phyloP scores from a whole-genome alignment of 2,113 vertebrate species.

The Calonectris borealis region DNA sequence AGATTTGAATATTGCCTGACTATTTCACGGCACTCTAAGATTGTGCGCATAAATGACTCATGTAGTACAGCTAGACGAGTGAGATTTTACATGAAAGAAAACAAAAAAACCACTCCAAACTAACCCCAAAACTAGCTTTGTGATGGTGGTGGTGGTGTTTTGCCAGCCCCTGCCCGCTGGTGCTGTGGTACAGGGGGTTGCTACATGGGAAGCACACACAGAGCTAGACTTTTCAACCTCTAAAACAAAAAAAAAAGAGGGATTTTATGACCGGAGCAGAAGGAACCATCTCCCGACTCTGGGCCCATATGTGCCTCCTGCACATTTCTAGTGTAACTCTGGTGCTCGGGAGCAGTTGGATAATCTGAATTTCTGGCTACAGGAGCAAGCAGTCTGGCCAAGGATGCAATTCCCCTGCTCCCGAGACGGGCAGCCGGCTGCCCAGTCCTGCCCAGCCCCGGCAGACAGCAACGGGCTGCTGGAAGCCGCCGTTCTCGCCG shows the following conservation, averaged over 20 bases:
- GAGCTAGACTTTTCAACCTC: background rate
- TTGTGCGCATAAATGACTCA: background rate
- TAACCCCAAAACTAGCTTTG: background rate
- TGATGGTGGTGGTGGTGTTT: background rate
- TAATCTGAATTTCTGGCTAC: slow-evolving; percentile 17
- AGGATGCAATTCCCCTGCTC: background rate
- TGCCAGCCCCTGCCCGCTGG: background rate
- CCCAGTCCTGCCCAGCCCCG: background rate
- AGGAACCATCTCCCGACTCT: background rate
- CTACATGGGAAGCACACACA: background rate
- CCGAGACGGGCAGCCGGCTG: rapidly evolving
- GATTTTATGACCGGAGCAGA: background rate
- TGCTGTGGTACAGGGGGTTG: background rate
- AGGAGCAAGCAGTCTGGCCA: background rate
- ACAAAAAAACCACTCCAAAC: background rate
- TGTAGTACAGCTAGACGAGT: background rate
- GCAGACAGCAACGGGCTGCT: background rate
- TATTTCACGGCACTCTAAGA: background rate
- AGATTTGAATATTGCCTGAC: background rate
- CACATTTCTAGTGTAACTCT: background rate
- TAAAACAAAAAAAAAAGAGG: background rate
- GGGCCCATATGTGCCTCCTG: background rate
- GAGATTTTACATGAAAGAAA: background rate
- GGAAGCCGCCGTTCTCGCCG: background rate
- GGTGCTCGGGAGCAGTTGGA: background rate